Evolutionary conservation across 2,888 invertebrate genomes (phyloP).

Genomic region (Drosophila acutilabella): DNA sequence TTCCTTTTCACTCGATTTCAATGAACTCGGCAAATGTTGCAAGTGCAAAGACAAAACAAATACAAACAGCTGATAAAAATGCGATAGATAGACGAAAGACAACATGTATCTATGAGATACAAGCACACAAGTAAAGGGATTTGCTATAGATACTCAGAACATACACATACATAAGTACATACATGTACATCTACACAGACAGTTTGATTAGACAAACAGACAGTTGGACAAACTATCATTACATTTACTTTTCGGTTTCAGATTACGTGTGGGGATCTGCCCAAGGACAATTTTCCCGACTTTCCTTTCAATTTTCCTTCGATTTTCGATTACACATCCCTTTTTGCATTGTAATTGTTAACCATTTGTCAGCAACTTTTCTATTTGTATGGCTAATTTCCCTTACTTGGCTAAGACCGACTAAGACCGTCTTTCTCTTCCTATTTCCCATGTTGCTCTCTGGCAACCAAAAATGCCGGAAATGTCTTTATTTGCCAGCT

Average conservation of each 20-base stretch:
- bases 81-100: constrained; percentile 37
- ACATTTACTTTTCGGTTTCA: constrained; percentile 48
- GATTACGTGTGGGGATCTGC: constrained; percentile 41
- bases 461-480: constrained; percentile 64
- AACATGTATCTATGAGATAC: constrained; percentile 25
- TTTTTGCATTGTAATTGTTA: constrained; percentile 74
- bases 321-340: constrained; percentile 30
- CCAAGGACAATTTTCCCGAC: constrained; percentile 48
- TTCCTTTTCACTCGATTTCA: constrained; percentile 74
- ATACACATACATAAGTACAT: constrained; percentile 22
- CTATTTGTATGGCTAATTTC: constrained; percentile 66
- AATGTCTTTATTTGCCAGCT: constrained; percentile 72
- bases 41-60: constrained; percentile 72
- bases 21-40: constrained; percentile 77
- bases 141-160: constrained; percentile 15
- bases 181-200: constrained; percentile 4
- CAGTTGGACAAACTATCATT: constrained; percentile 50
- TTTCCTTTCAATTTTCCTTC: constrained; percentile 39
- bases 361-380: constrained; percentile 79
- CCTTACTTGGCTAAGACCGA: constrained; percentile 18
- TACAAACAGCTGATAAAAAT: constrained; percentile 77
- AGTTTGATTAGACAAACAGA: constrained; percentile 1
- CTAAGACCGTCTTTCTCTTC: background rate
- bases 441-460: background rate
- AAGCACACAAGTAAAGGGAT: constrained; percentile 9